These are phyloP conservation scores for Baronia brevicornis DNA, from an alignment of 2,888 invertebrate genomes.

Conservation along the genomic window DNA sequence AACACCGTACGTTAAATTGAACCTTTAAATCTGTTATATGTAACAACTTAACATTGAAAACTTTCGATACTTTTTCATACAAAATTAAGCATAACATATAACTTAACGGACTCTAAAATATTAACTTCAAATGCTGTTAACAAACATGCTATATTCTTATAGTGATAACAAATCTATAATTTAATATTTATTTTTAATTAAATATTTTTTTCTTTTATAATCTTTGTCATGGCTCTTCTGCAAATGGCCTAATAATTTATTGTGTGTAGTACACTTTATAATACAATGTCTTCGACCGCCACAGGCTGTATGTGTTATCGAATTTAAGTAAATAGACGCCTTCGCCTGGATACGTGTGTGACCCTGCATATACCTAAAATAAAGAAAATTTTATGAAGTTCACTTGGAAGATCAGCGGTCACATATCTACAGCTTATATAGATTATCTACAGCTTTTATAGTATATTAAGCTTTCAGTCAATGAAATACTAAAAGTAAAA, in stretches of 20 bases:
- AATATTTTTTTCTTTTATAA: conserved; percentile 5
- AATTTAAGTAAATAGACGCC: conserved; percentile 99
- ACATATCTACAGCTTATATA: too few species aligned
- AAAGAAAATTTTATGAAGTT: too few species aligned
- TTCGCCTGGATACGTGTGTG: conserved; percentile 96
- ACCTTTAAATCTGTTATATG: too few species aligned
- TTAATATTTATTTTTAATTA: conserved; percentile 3
- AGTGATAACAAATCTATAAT: conserved; percentile 9
- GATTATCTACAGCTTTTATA: neutral
- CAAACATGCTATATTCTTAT: conserved; percentile 14
- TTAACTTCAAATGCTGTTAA: conserved; percentile 13
- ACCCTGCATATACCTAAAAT: conserved; percentile 92
- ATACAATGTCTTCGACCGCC: conserved; percentile 99
- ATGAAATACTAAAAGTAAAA: too few species aligned
- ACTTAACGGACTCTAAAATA: too few species aligned
- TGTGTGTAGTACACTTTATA: conserved; percentile 98
- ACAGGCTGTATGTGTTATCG: conserved; percentile 98
- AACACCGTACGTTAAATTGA: too few species aligned
- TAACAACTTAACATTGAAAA: too few species aligned
- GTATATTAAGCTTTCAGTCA: too few species aligned
- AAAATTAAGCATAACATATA: too few species aligned
- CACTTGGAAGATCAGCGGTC: too few species aligned
- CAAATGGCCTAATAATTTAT: conserved; percentile 33
- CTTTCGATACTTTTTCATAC: too few species aligned
- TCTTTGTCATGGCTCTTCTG: conserved; percentile 36